A percentile compares a stretch with the other conserved stretches of the same genome.
Conservation (phyloP, 2,888 invertebrate species). For the Cosmopolites sordidus region DNA sequence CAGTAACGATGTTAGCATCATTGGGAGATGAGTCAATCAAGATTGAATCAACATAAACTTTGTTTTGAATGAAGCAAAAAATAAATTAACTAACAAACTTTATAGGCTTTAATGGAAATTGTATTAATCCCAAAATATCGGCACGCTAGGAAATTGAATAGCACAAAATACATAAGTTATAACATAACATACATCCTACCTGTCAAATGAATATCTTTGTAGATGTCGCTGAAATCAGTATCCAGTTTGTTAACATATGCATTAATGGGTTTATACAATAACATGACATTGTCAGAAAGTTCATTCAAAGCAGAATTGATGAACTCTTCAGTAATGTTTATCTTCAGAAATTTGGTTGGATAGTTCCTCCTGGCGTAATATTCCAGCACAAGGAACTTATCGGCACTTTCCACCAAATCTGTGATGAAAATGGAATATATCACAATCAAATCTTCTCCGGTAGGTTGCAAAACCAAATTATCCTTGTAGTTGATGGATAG, state of each 20-base stretch:
- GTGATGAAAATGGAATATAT: conserved; percentile 57
- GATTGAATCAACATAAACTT: too few species aligned
- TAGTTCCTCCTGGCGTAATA: conserved; percentile 31
- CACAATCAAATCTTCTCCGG: conserved; percentile 53
- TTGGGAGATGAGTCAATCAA: too few species aligned
- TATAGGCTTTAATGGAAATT: too few species aligned
- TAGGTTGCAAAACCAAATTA: conserved; percentile 54
- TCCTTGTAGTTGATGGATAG: conserved; percentile 43
- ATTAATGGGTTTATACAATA: conserved; percentile 55
- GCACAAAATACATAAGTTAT: too few species aligned
- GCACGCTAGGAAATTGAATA: too few species aligned
- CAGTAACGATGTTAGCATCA: too few species aligned
- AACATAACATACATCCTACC: conserved; percentile 14
- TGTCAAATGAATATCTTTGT: conserved; percentile 11
- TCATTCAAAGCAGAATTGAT: conserved; percentile 51
- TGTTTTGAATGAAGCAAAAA: too few species aligned
- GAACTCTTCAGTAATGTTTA: conserved; percentile 40
- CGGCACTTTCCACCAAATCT: conserved; percentile 29
- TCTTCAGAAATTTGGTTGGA: conserved; percentile 32
- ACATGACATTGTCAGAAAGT: conserved; percentile 52
- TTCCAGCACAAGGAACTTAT: conserved; percentile 32
- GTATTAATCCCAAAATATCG: too few species aligned
- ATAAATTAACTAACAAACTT: too few species aligned
- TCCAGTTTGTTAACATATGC: conserved; percentile 55
- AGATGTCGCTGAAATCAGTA: conserved; percentile 54